Evolutionary conservation across 2,797 vertebrate genomes (phyloP).

Genomic region (Xiphophorus birchmanni): DNA sequence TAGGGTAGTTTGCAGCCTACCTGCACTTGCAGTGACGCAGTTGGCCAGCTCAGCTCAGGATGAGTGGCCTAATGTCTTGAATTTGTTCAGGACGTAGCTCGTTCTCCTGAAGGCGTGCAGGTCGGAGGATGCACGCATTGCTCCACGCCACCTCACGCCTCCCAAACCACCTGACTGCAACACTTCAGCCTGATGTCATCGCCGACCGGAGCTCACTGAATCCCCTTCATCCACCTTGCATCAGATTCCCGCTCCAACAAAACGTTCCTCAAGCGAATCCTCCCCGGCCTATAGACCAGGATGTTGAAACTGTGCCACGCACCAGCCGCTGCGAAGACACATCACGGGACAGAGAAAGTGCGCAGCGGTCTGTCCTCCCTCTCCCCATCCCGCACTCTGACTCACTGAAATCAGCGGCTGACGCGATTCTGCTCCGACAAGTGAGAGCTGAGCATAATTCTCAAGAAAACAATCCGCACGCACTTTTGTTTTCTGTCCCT

Average conservation of each 20-base stretch:
- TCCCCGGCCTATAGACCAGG: slow-evolving; percentile 35
- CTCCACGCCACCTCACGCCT: slow-evolving; percentile 42
- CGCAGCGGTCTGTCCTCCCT: slow-evolving; percentile 55
- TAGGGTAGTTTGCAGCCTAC: slow-evolving; percentile 71
- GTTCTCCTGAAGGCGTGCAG: slow-evolving; percentile 41
- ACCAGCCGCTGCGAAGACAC: slow-evolving; percentile 56
- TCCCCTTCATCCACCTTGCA: slow-evolving; percentile 47
- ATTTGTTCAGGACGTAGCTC: slow-evolving; percentile 47
- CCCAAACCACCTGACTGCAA: slow-evolving; percentile 55
- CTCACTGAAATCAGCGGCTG: slow-evolving; percentile 29
- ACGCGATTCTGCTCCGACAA: slow-evolving; percentile 41
- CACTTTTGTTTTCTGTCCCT: background rate
- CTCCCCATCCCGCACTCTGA: slow-evolving; percentile 14
- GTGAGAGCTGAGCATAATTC: slow-evolving; percentile 53
- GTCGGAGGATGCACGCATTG: slow-evolving; percentile 42
- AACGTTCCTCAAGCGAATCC: slow-evolving; percentile 24
- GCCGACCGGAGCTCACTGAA: slow-evolving; percentile 42
- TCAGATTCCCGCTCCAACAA: slow-evolving; percentile 19
- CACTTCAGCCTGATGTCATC: slow-evolving; percentile 56
- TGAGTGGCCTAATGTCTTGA: slow-evolving; percentile 48
- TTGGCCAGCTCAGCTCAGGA: slow-evolving; percentile 73
- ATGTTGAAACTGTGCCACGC: slow-evolving; percentile 40
- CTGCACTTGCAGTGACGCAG: slow-evolving; percentile 84
- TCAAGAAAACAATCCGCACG: slow-evolving; percentile 17
- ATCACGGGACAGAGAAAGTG: slow-evolving; percentile 58